Percentiles rank a stretch among this genome's conserved stretches.
phyloP scores from a whole-genome alignment of 2,113 vertebrate species.

The Chaetops frenatus region DNA sequence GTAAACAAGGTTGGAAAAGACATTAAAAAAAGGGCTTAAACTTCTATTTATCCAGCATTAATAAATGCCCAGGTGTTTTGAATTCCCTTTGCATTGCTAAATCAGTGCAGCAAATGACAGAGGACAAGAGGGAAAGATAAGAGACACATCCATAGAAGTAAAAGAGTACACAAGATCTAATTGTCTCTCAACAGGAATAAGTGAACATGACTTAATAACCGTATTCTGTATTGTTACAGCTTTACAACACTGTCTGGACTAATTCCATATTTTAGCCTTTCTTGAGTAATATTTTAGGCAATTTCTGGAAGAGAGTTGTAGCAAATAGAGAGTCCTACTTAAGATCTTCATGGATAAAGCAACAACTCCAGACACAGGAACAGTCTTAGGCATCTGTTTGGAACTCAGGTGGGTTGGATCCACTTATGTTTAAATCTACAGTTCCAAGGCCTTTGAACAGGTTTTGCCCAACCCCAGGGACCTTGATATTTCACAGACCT shows the following conservation, averaged over 20 bases:
- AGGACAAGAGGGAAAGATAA: background rate
- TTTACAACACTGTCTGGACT: background rate
- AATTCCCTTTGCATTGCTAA: constrained; percentile 4
- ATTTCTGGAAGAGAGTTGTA: background rate
- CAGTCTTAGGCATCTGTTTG: background rate
- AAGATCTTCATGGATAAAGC: background rate
- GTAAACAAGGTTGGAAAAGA: background rate
- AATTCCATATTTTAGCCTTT: background rate
- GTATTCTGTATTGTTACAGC: background rate
- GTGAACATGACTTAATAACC: background rate
- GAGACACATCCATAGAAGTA: background rate
- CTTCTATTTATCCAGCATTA: background rate
- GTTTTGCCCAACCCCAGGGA: background rate
- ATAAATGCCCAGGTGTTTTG: background rate
- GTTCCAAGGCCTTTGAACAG: background rate
- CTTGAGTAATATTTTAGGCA: background rate
- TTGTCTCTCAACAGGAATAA: background rate
- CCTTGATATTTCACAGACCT: fast-evolving
- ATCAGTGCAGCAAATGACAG: background rate
- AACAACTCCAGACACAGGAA: background rate
- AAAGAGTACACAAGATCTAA: background rate
- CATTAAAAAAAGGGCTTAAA: background rate
- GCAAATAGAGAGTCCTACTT: background rate
- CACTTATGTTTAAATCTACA: background rate
- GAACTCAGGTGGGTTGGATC: background rate